Base-by-base conservation (phyloP, 1,140 invertebrate species). In the Cepaea nemoralis region DNA sequence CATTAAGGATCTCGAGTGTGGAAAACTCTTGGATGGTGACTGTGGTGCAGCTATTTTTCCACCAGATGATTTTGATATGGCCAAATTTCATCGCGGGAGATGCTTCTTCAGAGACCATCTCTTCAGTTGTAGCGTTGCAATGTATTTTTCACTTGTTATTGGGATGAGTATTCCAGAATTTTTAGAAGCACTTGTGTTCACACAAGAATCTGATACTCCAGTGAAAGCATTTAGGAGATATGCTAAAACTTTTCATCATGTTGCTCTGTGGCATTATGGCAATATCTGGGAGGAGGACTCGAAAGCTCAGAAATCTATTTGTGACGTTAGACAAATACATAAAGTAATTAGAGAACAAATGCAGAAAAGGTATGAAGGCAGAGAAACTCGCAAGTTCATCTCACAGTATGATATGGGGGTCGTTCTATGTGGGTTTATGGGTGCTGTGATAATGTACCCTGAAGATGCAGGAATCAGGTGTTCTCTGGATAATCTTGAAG, bases 381-480 rank as follows among this genome's bases (percentile, higher is more conserved):
- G 0, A 94, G 94, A 0, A 3, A 50, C 22, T 76, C 83, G 37
- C 77, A 37, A 86, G 2, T 90, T 88, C 78, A 87, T 94, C 0
- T 94, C 93, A 0, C 97, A 98, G 90, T 93, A 94, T 82, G 96
- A 97, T 83, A 94, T 98, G 93, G 94, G 94, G 0, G 85, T 97
- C 0, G 96, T 97, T 0, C 89, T 91, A 74, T 89, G 86, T 82
- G 88, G 87, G 22, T 98, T 98, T 86, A 94, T 97, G 84, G 96
- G 96, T 1, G 94, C 95, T 77, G 93, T 94, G 0, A 86, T 96
- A 0, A 82, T 95, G 5, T 93, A 94, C 63, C 93, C 94, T 0
- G 90, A 94, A 67, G 89, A 93, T 37, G 89, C 96, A 35, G 95
- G 95, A 0, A 91, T 96, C 3, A 67, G 78, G 37, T 84, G 83